Evolutionary conservation across 2,888 invertebrate genomes (phyloP), one percentile per base, ranked within the genome.

Genomic region (Trichopria drosophilae): DNA sequence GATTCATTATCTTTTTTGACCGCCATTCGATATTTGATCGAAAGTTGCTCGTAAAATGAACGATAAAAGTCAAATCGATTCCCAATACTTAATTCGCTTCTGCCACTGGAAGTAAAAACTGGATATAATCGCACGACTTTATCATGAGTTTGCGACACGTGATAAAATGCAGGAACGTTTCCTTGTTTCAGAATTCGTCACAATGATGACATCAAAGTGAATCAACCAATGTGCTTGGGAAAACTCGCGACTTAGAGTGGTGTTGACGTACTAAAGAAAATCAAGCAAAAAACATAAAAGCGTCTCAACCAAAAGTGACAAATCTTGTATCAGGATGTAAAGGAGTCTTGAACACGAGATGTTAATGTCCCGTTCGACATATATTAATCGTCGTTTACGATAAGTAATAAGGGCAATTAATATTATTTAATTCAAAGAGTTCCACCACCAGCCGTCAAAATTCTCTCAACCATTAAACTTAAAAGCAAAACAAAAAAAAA

Each of bases 151-250:
- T n/a, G n/a, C n/a, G n/a, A n/a, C n/a, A n/a, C n/a, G n/a, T n/a
- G n/a, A 42, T 28, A 53, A 53, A 51, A 48, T 53, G 29, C 43
- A 56, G 49, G 64, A 63, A 66, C 63, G 63, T 61, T 68, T 71
- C 72, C 75, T 77, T 78, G 76, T 87, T 89, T 24, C 87, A 93
- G 93, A 93, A 86, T 93, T 93, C 85, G 93, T 93, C 86, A 93
- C 93, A 85, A 93, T 93, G 93, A 93, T 93, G 93, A 93, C 93
- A 85, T 93, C 93, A 86, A 93, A 93, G 90, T 93, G 92, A 93
- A 80, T 73, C 69, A 70, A 73, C 68, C 67, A 63, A 85, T 85
- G 81, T 82, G 82, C 85, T 84, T 47, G 44, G 82, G 83, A 73
- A 78, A 80, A 78, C 78, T 80, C 78, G 80, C 81, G 80, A 80